A percentile compares a stretch with the other conserved stretches of the same genome.
Conservation (phyloP, 1,140 invertebrate species). For the Archivesica marissinica region DNA sequence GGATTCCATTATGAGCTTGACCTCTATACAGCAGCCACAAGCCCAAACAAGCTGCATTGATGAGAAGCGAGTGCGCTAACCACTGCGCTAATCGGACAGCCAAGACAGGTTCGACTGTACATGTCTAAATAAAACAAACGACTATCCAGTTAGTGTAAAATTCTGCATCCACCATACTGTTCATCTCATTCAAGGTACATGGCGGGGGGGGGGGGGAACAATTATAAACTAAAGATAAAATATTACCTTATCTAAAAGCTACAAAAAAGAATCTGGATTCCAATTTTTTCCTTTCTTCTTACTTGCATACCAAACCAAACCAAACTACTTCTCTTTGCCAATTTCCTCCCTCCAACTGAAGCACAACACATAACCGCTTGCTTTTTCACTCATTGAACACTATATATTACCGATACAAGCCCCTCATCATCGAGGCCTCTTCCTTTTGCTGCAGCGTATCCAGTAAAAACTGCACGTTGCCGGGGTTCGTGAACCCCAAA, state of each 20-base stretch:
- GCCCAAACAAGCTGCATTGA: no score
- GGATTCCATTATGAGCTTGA: no score
- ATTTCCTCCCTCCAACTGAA: neutral
- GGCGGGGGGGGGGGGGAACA: no score
- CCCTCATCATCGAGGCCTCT: constrained; percentile 70
- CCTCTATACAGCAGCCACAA: no score
- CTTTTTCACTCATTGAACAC: neutral
- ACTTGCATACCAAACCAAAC: constrained; percentile 16
- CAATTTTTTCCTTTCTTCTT: constrained; percentile 1
- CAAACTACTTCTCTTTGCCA: neutral
- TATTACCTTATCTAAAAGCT: neutral
- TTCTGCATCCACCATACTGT: no score
- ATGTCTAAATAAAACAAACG: no score
- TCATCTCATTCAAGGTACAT: no score
- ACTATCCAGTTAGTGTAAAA: no score
- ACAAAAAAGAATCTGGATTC: constrained; percentile 14
- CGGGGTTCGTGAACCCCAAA: constrained; percentile 95
- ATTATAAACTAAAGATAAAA: no score
- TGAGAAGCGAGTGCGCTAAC: no score
- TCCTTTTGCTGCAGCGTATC: constrained; percentile 88
- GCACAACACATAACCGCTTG: neutral
- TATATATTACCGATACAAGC: constrained; percentile 68
- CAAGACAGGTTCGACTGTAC: no score
- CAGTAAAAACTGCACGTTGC: constrained; percentile 92
- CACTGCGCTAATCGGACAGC: no score